phyloP scores from a whole-genome alignment of 2,888 invertebrate genomes.

The Plemyria rubiginata region DNA sequence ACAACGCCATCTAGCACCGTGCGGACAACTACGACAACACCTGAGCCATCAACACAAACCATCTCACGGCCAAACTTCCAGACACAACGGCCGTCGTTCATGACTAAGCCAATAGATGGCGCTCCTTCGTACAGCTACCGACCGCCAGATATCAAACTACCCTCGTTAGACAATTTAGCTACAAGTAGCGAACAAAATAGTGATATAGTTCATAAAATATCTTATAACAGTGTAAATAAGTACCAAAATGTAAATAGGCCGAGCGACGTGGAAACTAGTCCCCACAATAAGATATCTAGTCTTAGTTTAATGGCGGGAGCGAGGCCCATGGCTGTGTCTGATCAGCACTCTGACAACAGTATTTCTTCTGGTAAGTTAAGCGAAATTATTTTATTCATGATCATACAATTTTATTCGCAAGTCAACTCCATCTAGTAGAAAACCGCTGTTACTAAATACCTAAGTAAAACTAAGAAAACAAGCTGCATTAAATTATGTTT shows the following conservation, averaged over 20 bases:
- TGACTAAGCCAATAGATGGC: slow-evolving; percentile 83
- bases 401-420: neutral
- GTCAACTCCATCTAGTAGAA: neutral
- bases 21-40: slow-evolving; percentile 54
- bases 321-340: slow-evolving; percentile 79
- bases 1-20: slow-evolving; percentile 72
- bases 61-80: slow-evolving; percentile 68
- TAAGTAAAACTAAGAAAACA: no score
- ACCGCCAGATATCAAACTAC: slow-evolving; percentile 79
- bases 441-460: neutral
- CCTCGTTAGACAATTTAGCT: slow-evolving; percentile 76
- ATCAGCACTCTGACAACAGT: slow-evolving; percentile 79
- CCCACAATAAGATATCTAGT: slow-evolving; percentile 85
- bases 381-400: neutral
- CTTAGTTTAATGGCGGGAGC: slow-evolving; percentile 80
- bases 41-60: slow-evolving; percentile 65
- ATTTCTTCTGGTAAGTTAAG: slow-evolving; percentile 71
- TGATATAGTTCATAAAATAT: slow-evolving; percentile 84
- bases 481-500: no score
- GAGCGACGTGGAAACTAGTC: slow-evolving; percentile 82
- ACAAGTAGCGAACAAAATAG: slow-evolving; percentile 82
- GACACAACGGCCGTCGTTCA: slow-evolving; percentile 80
- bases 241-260: slow-evolving; percentile 84
- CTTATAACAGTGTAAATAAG: slow-evolving; percentile 84
- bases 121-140: slow-evolving; percentile 74